phyloP scores from a whole-genome alignment of 2,113 vertebrate genomes.

The Anoura caudifer region DNA sequence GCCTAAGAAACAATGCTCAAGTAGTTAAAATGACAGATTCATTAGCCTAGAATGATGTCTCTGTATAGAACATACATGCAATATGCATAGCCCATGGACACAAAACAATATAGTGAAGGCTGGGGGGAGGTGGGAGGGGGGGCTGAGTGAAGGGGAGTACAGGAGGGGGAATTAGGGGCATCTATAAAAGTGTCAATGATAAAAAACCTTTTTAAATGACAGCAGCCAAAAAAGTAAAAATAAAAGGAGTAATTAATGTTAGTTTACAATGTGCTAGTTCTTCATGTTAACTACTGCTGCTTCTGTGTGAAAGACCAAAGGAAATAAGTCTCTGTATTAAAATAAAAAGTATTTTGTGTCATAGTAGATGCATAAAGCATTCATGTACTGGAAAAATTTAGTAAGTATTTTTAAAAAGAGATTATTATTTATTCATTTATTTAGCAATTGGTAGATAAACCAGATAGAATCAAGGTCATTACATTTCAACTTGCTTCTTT shows the following conservation, averaged over 20 bases:
- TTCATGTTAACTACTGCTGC: background rate
- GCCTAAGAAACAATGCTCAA: background rate
- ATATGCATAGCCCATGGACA: no score
- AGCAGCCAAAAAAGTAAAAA: no score
- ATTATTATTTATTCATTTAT: background rate
- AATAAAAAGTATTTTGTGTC: background rate
- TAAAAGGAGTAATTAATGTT: background rate
- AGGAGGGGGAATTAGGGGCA: no score
- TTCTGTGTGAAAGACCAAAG: background rate
- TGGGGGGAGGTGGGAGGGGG: no score
- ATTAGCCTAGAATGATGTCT: background rate
- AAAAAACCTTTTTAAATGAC: no score
- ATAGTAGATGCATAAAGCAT: background rate
- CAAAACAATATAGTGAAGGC: no score
- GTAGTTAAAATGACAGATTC: background rate
- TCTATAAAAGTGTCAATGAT: no score
- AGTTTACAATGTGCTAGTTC: background rate
- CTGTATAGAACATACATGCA: background rate
- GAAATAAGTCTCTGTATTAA: background rate
- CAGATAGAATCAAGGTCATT: background rate
- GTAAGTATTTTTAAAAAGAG: background rate
- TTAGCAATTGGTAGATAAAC: background rate
- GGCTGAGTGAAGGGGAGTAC: no score
- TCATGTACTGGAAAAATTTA: background rate
- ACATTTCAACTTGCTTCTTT: background rate